Percentiles rank a stretch among this genome's conserved stretches.
These are phyloP conservation scores for Drosophila infuscata DNA, from an alignment of 2,888 invertebrate species.

Conservation along the genomic window DNA sequence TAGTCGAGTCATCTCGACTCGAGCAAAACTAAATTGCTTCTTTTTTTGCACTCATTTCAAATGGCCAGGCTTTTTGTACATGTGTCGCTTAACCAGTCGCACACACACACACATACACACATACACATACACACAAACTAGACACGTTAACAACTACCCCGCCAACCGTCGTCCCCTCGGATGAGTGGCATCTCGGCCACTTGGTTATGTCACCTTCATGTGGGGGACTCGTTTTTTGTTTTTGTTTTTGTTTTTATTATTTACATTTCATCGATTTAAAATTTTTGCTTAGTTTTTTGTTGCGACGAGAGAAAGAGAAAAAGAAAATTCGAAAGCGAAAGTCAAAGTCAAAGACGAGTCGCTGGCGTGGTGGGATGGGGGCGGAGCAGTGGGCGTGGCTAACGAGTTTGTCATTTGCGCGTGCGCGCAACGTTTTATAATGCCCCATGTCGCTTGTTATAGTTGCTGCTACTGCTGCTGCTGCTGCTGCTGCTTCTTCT, in stretches of 20 bases:
- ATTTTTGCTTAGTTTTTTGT: slow-evolving; percentile 50
- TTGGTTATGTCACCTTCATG: slow-evolving; percentile 73
- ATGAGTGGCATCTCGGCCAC: slow-evolving; percentile 68
- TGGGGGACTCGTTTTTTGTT: slow-evolving; percentile 43
- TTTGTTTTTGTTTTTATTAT: slow-evolving; percentile 34
- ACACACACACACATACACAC: background rate
- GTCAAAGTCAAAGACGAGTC: slow-evolving; percentile 77
- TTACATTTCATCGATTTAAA: slow-evolving; percentile 74
- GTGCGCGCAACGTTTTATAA: slow-evolving; percentile 72
- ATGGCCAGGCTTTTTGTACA: slow-evolving; percentile 27
- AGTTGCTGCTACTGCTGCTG: slow-evolving; percentile 14
- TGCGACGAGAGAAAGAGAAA: slow-evolving; percentile 48
- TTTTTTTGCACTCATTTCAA: slow-evolving; percentile 70
- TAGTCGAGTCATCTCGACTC: background rate
- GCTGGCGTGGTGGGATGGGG: background rate
- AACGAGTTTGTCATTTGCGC: slow-evolving; percentile 47
- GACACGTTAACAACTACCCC: slow-evolving; percentile 52
- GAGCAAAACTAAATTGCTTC: background rate
- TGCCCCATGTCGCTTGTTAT: slow-evolving; percentile 61
- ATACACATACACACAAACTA: slow-evolving; percentile 12
- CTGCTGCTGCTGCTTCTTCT: slow-evolving; percentile 17
- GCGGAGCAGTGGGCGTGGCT: slow-evolving; percentile 1
- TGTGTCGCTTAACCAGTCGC: slow-evolving; percentile 15
- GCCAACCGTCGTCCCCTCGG: background rate
- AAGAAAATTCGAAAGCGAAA: slow-evolving; percentile 81